Base-by-base conservation (phyloP, 2,888 invertebrate species). In the Drosophila yooni region DNA sequence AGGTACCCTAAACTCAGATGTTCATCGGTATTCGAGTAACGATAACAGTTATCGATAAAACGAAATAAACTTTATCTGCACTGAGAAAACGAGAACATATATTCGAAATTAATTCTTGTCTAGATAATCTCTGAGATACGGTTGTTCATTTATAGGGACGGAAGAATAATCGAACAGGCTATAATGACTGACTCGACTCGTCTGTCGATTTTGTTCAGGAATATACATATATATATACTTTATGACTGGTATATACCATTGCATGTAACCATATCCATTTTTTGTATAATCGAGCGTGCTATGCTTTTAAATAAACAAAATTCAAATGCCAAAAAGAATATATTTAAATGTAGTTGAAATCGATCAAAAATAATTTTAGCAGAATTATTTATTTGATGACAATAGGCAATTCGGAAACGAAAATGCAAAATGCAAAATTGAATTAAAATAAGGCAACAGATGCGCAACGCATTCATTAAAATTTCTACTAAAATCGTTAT, bases 391-490 rank as follows among this genome's bases (percentile, higher is more conserved):
- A 67, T 59, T 62, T 56, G 34, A 29, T 43, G 62, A 27, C 27
- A 60, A 29, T 56, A 43, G 40, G 58, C 36, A 70, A 71, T 43
- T 33, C 29, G 29, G 29, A 59, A 40, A n/a, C 36, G 15, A 64
- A 58, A 21, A 21, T 21, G 21, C 21, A 21, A 69, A 29, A 64
- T 57, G 18, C 10, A 36, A 27, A 65, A 65, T 56, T 48, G 52
- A 56, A 63, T 27, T 18, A 25, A 27, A 21, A 38, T n/a, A 43
- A 10, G 40, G 29, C 13, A 33, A 46, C 21, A 2, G 27, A 6
- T 7, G 40, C 29, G 56, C 63, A 79, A 70, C 61, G 43, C 74
- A 75, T 75, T 76, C 70, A 82, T 79, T 81, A 75, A 81, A 73
- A 74, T 67, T 61, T 21, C 29, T 50, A 43, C 21, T 29, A 31